Conservation (phyloP, 2,113 vertebrate genomes). For the Ploceus nigricollis region DNA sequence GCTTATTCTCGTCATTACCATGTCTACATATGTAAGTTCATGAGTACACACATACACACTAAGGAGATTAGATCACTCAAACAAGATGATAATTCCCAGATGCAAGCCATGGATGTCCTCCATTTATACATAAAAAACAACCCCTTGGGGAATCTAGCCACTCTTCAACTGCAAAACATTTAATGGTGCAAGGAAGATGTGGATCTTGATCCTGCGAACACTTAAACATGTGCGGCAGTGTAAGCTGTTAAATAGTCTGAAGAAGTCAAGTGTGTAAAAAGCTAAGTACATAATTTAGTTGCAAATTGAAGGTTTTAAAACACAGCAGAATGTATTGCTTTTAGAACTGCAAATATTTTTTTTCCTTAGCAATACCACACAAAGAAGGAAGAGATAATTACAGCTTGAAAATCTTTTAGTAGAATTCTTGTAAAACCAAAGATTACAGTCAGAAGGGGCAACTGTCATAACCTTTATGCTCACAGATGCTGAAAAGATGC, state of each 20-base stretch:
- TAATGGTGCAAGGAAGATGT: background rate
- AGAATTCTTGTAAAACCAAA: conserved; percentile 22
- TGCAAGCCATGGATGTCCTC: background rate
- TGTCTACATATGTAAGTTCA: background rate
- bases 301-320: conserved; percentile 24
- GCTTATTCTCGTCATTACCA: background rate
- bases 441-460: conserved; percentile 18
- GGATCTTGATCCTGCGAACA: conserved; percentile 9
- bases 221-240: background rate
- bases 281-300: conserved; percentile 40
- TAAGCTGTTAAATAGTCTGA: conserved; percentile 12
- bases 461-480: conserved; percentile 24
- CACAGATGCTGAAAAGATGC: background rate
- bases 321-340: background rate
- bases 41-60: background rate
- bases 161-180: conserved; percentile 22
- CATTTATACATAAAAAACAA: conserved; percentile 7
- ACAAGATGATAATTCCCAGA: conserved; percentile 43
- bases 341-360: background rate
- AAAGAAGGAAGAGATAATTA: background rate
- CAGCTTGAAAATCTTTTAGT: background rate
- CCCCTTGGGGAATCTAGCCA: background rate
- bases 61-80: conserved; percentile 5
- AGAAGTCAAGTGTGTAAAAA: conserved; percentile 55
- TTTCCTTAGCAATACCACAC: background rate